phyloP scores from a whole-genome alignment of 2,888 invertebrate genomes.

The Axea sp. region DNA sequence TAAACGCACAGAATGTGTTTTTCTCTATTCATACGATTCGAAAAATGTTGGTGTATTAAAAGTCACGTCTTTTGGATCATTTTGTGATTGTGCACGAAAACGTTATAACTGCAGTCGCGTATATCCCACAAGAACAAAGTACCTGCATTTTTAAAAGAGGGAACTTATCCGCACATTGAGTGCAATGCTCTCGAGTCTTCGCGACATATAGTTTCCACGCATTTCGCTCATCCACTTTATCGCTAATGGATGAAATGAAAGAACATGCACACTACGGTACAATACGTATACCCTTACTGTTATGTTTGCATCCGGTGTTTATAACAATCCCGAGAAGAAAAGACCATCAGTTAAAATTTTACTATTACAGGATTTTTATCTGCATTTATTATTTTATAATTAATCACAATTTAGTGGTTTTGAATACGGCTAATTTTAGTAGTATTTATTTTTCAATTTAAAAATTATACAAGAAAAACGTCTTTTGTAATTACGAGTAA shows the following conservation, averaged over 20 bases:
- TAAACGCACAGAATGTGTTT: not conserved
- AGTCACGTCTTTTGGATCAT: conserved; percentile 40
- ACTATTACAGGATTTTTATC: too few relatives aligned
- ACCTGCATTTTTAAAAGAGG: conserved; percentile 42
- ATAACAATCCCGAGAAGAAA: too few relatives aligned
- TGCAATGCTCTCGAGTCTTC: conserved; percentile 34
- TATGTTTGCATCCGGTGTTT: too few relatives aligned
- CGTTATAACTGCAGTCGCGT: conserved; percentile 20
- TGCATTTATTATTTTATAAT: too few relatives aligned
- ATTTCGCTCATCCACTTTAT: conserved; percentile 44
- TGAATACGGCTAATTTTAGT: too few relatives aligned
- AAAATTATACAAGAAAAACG: too few relatives aligned
- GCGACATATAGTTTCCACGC: conserved; percentile 37
- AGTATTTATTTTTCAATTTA: too few relatives aligned
- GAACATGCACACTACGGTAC: conserved; percentile 13
- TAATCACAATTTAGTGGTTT: too few relatives aligned
- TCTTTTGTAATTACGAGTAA: too few relatives aligned
- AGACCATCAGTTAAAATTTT: too few relatives aligned
- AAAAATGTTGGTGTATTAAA: conserved; percentile 27
- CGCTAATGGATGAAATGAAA: conserved; percentile 56
- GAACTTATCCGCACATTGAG: conserved; percentile 24
- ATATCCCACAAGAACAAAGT: conserved; percentile 41
- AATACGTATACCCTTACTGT: too few relatives aligned
- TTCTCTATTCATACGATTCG: not conserved
- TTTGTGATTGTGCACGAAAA: conserved; percentile 45